phyloP scores from a whole-genome alignment of 2,888 invertebrate genomes.

The Eubasilissa splendida region DNA sequence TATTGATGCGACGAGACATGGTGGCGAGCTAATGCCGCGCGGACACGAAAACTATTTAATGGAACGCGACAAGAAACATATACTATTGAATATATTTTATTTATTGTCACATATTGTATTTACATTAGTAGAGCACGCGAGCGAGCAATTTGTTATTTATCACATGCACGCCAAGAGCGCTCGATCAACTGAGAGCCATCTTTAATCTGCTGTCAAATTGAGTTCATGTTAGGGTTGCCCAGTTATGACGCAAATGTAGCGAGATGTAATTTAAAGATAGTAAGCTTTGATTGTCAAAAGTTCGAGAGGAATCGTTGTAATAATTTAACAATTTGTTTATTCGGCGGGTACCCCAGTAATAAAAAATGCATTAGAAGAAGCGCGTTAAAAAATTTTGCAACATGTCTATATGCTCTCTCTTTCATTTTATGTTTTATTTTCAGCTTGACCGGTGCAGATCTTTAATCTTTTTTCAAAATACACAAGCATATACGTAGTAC shows the following conservation, averaged over 20 bases:
- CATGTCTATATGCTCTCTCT: too few species aligned
- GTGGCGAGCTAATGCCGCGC: constrained; percentile 12
- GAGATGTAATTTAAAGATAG: neutral
- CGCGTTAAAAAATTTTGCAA: too few species aligned
- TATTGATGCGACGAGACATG: constrained; percentile 72
- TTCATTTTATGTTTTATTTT: too few species aligned
- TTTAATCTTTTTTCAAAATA: too few species aligned
- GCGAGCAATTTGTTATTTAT: constrained; percentile 17
- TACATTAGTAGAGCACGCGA: neutral
- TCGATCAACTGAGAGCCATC: constrained; percentile 44
- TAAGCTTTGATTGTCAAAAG: neutral
- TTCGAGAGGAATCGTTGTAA: neutral
- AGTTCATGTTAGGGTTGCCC: constrained; percentile 6
- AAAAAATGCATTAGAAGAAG: too few species aligned
- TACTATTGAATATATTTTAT: constrained; percentile 1
- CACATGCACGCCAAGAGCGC: constrained; percentile 32
- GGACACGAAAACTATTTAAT: constrained; percentile 5
- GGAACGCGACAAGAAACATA: neutral
- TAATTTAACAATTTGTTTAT: neutral
- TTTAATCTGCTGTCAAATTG: constrained; percentile 47
- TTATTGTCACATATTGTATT: constrained; percentile 38
- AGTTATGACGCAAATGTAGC: neutral
- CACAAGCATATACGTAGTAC: too few species aligned
- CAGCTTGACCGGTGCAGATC: too few species aligned
- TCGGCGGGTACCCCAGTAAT: too few species aligned